These are phyloP conservation scores for Dolichopus griseipennis DNA, from an alignment of 2,888 invertebrate genomes.

Conservation along the genomic window DNA sequence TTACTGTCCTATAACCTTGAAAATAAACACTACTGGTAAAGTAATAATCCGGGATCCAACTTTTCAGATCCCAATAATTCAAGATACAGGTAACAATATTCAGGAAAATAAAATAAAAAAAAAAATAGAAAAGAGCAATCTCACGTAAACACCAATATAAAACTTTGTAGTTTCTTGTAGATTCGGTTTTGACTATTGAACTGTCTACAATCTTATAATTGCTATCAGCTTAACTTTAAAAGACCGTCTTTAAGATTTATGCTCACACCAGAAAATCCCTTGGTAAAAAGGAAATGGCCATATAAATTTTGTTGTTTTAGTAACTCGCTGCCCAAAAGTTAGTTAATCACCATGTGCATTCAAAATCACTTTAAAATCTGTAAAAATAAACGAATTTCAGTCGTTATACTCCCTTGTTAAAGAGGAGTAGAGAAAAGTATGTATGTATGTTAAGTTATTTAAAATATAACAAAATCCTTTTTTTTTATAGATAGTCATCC, in stretches of 20 bases:
- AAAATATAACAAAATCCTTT: not conserved
- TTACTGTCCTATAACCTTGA: not conserved
- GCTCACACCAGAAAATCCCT: no score
- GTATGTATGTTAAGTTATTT: not conserved
- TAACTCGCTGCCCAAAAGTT: no score
- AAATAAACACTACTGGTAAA: not conserved
- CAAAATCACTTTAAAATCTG: not conserved
- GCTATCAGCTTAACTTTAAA: no score
- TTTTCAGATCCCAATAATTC: not conserved
- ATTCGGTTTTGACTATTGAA: not conserved
- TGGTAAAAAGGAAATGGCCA: no score
- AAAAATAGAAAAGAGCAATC: not conserved
- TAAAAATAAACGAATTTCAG: not conserved
- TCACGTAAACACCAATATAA: not conserved
- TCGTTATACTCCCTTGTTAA: not conserved
- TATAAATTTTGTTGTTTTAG: no score
- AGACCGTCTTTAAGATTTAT: no score
- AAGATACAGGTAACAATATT: not conserved
- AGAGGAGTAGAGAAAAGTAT: not conserved
- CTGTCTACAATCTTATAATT: no score
- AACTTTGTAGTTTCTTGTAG: not conserved
- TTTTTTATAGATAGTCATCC: no score
- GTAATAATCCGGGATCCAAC: not conserved
- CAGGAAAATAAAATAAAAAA: not conserved
- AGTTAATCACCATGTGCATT: no score